These are phyloP conservation scores for Iselma pallidipennis DNA, from an alignment of 2,888 invertebrate genomes.

Conservation along the genomic window DNA sequence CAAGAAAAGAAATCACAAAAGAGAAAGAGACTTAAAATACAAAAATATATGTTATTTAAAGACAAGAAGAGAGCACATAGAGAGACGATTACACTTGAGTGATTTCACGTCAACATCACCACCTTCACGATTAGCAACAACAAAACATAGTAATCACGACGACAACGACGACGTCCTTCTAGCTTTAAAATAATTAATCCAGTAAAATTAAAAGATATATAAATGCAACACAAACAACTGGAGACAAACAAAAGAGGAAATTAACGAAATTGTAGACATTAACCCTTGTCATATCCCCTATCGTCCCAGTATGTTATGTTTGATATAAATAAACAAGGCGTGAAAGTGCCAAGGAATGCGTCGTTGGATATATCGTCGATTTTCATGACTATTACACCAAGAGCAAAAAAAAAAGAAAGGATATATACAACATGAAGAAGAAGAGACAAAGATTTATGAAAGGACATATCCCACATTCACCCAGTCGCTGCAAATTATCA, in stretches of 20 bases:
- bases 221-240: neutral
- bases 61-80: neutral
- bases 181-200: neutral
- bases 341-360: constrained; percentile 22
- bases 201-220: neutral
- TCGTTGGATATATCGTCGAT: constrained; percentile 6
- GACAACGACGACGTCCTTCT: neutral
- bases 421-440: neutral
- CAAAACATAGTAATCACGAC: too few species aligned
- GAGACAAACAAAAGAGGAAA: neutral
- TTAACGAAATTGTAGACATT: neutral
- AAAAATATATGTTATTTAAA: neutral
- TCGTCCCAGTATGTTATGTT: neutral
- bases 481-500: constrained; percentile 16
- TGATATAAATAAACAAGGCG: constrained; percentile 14
- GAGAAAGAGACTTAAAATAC: neutral
- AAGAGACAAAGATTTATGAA: constrained; percentile 18
- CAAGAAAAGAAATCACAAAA: neutral
- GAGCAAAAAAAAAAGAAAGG: neutral
- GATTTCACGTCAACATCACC: neutral
- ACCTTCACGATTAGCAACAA: constrained; percentile 1
- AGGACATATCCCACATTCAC: constrained; percentile 1
- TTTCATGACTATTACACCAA: constrained; percentile 11
- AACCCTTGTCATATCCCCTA: neutral
- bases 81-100: neutral